A percentile compares a stretch with the other conserved stretches of the same genome.
phyloP scores from a whole-genome alignment of 2,797 vertebrate genomes.

The Agapornis canus region DNA sequence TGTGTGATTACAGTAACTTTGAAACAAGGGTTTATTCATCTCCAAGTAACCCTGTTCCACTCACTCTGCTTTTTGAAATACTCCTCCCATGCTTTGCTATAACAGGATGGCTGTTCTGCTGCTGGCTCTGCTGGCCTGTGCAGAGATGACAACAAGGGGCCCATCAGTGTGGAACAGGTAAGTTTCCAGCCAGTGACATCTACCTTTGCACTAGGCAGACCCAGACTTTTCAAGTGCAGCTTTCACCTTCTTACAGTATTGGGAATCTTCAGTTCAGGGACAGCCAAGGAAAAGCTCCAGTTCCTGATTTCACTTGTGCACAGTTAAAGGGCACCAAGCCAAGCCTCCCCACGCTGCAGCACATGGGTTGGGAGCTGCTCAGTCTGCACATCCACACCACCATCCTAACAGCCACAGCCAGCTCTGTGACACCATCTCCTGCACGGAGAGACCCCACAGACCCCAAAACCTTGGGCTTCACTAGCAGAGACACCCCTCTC shows the following conservation, averaged over 20 bases:
- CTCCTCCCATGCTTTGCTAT: constrained; percentile 95
- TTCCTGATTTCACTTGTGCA: neutral
- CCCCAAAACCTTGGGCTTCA: neutral
- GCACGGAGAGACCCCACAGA: neutral
- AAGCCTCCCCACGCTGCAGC: neutral
- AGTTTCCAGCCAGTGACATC: constrained; percentile 13
- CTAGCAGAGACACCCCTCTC: neutral
- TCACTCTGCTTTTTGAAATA: constrained; percentile 95
- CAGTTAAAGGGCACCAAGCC: neutral
- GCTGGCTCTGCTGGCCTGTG: constrained; percentile 93
- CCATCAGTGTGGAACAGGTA: constrained; percentile 19
- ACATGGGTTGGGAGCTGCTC: neutral
- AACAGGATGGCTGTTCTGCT: constrained; percentile 89
- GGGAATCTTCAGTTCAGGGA: neutral
- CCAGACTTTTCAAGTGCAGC: neutral
- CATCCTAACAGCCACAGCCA: neutral
- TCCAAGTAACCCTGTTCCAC: constrained; percentile 51
- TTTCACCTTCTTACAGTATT: neutral
- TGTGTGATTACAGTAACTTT: neutral
- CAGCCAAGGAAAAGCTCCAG: neutral
- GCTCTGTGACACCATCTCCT: rapidly evolving
- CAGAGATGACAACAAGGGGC: constrained; percentile 55
- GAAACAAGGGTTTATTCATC: neutral
- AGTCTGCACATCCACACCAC: rapidly evolving
- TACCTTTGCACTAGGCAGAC: neutral